A percentile compares a stretch with the other conserved stretches of the same genome.
Evolutionary conservation across 1,140 invertebrate genomes (phyloP).

Genomic region (Papilio xuthus): DNA sequence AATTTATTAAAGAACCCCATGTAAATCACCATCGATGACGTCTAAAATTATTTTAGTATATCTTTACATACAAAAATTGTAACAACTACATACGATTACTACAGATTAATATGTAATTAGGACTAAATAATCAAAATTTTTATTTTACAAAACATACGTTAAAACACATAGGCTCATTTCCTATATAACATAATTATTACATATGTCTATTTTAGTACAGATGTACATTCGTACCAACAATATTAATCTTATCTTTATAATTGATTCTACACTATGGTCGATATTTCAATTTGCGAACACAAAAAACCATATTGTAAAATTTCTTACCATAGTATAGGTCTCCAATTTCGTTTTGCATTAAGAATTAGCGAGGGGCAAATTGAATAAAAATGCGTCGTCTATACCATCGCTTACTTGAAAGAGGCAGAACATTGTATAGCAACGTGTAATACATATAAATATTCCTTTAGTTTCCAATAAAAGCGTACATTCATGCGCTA

Average conservation of each 20-base stretch:
- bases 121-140: neutral
- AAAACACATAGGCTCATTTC: too few relatives aligned
- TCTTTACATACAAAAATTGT: conserved; percentile 8
- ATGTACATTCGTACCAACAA: too few relatives aligned
- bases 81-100: conserved; percentile 1
- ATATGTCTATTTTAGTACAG: too few relatives aligned
- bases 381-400: neutral
- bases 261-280: neutral
- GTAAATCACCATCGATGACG: conserved; percentile 40
- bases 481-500: neutral
- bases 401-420: neutral
- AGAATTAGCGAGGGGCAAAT: neutral
- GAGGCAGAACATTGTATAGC: neutral
- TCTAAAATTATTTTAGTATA: conserved; percentile 38
- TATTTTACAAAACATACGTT: too few relatives aligned
- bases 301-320: neutral
- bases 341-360: neutral
- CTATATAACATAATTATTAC: too few relatives aligned
- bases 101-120: neutral
- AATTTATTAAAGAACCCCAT: conserved; percentile 49
- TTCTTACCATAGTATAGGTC: neutral
- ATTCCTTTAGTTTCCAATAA: neutral
- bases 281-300: neutral
- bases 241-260: neutral
- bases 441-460: neutral